phyloP scores from a whole-genome alignment of 2,797 vertebrate species.

The Megaceryle alcyon region DNA sequence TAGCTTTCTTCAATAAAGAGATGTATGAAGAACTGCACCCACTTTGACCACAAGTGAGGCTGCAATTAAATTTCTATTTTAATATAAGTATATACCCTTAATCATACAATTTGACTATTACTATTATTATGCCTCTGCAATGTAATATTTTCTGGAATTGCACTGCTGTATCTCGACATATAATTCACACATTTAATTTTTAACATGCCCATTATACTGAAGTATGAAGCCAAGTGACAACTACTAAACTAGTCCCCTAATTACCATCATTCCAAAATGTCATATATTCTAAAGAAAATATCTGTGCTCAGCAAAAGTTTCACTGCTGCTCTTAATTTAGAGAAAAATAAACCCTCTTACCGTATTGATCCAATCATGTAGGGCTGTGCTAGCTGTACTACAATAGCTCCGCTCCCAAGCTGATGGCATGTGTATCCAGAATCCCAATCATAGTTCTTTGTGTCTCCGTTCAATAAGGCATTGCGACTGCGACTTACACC shows the following conservation, averaged over 20 bases:
- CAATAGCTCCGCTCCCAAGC: constrained; percentile 94
- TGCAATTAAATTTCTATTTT: constrained; percentile 4
- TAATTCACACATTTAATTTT: constrained; percentile 14
- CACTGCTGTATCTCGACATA: background rate
- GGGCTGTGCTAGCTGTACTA: constrained; percentile 96
- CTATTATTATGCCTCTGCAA: background rate
- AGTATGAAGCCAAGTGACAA: background rate
- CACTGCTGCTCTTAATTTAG: background rate
- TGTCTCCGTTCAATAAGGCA: constrained; percentile 95
- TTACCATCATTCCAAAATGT: background rate
- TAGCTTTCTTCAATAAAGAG: background rate
- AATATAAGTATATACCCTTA: background rate
- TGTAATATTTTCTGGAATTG: background rate
- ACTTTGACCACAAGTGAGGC: background rate
- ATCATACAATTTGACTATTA: background rate
- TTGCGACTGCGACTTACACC: constrained; percentile 96
- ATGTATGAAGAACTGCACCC: background rate
- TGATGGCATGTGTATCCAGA: constrained; percentile 98
- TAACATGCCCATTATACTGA: background rate
- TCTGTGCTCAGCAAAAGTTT: background rate
- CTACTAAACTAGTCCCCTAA: background rate
- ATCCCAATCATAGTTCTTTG: constrained; percentile 98
- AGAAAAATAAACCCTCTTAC: constrained; percentile 75
- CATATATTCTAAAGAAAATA: constrained; percentile 7
- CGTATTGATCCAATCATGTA: constrained; percentile 91